Evolutionary conservation across 2,113 vertebrate species (phyloP), one percentile per base, ranked within the genome.

Genomic region (Perognathus longimembris): DNA sequence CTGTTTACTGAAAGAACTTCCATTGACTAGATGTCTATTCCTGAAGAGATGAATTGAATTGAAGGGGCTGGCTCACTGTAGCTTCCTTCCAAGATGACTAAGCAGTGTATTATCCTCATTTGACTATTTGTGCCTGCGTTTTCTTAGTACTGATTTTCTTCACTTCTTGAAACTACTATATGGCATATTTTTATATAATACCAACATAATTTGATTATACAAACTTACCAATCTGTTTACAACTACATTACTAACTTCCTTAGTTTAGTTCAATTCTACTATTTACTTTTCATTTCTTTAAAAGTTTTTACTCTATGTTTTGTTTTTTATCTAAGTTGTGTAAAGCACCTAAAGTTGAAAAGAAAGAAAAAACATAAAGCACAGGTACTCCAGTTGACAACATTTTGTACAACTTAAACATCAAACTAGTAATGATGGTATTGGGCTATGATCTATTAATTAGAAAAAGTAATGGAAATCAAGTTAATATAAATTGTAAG

Each of bases 1-100:
- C 24, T 90, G 11, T 86, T 91, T 83, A 50, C 1, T 80, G 71
- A 93, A 89, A 54, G 34, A 85, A 45, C 54, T 63, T 84, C 20
- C 70, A 69, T n/a, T 66, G 57, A 84, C 45, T 95, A 75, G 18
- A 70, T 86, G 4, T 32, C 64, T 94, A 36, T 61, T 45, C 22
- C 70, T 64, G 67, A 85, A 59, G 42, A 71, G 22, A 69, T 71
- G 34, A 30, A 79, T 59, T 66, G 40, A 88, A 77, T 34, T 3
- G 45, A 59, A 89, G 30, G 4, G 4, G 9, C 9, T 84, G 69
- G 1, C 5, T 69, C 67, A 50, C 67, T 34, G 7, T 45, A 66
- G 3, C 1, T 81, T 22, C 38, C 66, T 78, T 57, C 21, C n/a
- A 26, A 57, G 38, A 24, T 10, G 10, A 21, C 38, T 71, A 36